Percentiles rank a stretch among this genome's conserved stretches.
These are phyloP conservation scores for Anguilla rostrata DNA, from an alignment of 2,113 vertebrate genomes.

Conservation along the genomic window DNA sequence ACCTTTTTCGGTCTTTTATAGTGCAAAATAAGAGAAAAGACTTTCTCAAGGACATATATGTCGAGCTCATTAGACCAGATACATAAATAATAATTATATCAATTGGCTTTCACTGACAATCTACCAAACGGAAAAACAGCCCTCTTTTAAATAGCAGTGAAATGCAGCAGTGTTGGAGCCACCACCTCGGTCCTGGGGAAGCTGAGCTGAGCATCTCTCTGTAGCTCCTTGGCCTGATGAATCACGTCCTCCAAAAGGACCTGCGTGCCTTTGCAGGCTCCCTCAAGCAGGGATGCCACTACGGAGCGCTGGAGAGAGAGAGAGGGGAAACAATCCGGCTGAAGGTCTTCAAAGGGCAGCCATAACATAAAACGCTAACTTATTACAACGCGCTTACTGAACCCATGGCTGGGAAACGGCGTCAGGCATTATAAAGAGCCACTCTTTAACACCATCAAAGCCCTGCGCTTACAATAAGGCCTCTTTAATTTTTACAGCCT, in stretches of 20 bases:
- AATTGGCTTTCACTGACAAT: too few relatives aligned
- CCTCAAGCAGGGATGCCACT: conserved; percentile 63
- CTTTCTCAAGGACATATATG: too few relatives aligned
- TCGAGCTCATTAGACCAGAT: too few relatives aligned
- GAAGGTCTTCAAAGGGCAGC: neutral
- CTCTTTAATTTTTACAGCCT: neutral
- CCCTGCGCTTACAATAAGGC: neutral
- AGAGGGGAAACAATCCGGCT: too few relatives aligned
- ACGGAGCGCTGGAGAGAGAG: conserved; percentile 61
- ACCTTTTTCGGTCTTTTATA: too few relatives aligned
- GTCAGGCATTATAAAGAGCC: neutral
- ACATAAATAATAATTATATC: too few relatives aligned
- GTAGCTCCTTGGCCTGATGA: conserved; percentile 62
- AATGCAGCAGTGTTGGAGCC: neutral
- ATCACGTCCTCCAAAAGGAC: conserved; percentile 70
- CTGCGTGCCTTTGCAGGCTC: conserved; percentile 69
- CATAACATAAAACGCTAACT: neutral
- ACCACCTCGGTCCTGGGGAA: conserved; percentile 70
- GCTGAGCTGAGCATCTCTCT: conserved; percentile 64
- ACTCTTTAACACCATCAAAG: neutral
- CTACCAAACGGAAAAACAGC: too few relatives aligned
- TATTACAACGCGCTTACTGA: neutral
- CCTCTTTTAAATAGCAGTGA: neutral
- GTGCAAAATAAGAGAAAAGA: too few relatives aligned
- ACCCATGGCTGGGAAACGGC: neutral